These are phyloP conservation scores for Mycteria americana DNA, from an alignment of 2,797 vertebrate species.

Conservation along the genomic window DNA sequence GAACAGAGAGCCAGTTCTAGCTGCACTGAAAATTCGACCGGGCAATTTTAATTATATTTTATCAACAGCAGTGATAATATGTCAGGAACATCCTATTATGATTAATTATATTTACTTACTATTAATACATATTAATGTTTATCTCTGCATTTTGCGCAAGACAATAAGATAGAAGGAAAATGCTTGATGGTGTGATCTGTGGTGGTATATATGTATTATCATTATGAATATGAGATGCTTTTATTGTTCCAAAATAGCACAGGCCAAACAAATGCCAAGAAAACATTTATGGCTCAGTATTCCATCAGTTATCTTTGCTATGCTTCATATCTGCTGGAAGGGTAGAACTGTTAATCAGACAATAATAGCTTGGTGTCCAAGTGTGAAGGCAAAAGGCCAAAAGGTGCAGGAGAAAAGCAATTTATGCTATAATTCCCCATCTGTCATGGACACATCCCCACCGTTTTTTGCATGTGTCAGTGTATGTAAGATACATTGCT, in stretches of 20 bases:
- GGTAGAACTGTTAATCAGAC: constrained; percentile 11
- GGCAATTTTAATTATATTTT: constrained; percentile 52
- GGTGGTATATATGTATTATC: constrained; percentile 39
- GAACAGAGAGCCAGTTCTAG: neutral
- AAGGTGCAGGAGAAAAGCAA: neutral
- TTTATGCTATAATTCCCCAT: constrained; percentile 2
- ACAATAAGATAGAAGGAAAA: neutral
- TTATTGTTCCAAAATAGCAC: constrained; percentile 46
- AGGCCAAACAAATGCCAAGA: constrained; percentile 16
- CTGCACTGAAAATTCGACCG: neutral
- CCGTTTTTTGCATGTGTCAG: neutral
- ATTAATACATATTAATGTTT: constrained; percentile 34
- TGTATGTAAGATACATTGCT: neutral
- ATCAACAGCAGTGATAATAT: constrained; percentile 23
- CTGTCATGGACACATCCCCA: neutral
- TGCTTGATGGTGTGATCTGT: constrained; percentile 9
- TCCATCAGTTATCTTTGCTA: constrained; percentile 38
- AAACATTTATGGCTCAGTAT: constrained; percentile 24
- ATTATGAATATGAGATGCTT: constrained; percentile 41
- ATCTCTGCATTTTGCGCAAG: neutral
- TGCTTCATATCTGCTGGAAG: neutral
- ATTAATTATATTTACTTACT: constrained; percentile 49
- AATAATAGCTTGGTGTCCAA: neutral
- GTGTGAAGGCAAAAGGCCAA: constrained; percentile 1
- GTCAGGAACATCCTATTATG: constrained; percentile 21